Conservation (phyloP, 2,888 invertebrate species). For the Leucoma salicis region DNA sequence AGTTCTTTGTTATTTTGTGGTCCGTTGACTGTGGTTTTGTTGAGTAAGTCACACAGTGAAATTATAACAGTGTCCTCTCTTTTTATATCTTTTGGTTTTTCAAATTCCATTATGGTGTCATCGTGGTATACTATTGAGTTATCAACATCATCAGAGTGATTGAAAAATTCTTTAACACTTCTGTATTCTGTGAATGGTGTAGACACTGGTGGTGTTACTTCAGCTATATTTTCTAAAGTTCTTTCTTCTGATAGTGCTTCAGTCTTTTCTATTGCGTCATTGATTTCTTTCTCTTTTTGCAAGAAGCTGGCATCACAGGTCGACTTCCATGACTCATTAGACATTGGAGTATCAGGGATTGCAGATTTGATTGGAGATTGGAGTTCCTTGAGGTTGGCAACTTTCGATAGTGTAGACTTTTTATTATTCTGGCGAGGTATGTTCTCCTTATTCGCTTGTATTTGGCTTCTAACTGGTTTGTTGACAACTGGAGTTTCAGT, state of each 20-base stretch:
- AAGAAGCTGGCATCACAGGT: slow-evolving; percentile 68
- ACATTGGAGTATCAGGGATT: slow-evolving; percentile 52
- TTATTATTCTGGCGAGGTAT: slow-evolving; percentile 21
- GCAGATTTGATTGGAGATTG: slow-evolving; percentile 4
- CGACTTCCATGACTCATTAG: slow-evolving; percentile 61
- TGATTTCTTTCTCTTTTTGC: slow-evolving; percentile 62
- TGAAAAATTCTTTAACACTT: slow-evolving; percentile 58
- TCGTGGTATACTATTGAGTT: slow-evolving; percentile 46
- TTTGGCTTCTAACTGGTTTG: slow-evolving; percentile 39
- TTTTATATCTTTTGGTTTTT: slow-evolving; percentile 42
- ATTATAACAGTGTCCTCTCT: slow-evolving; percentile 66
- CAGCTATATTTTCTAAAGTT: slow-evolving; percentile 53
- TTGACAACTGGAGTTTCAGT: slow-evolving; percentile 54
- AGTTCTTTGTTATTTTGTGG: slow-evolving; percentile 47
- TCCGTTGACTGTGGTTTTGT: slow-evolving; percentile 54
- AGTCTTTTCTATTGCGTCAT: slow-evolving; percentile 50
- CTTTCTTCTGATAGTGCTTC: slow-evolving; percentile 41
- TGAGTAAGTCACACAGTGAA: slow-evolving; percentile 62
- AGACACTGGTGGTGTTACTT: slow-evolving; percentile 58
- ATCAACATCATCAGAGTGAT: slow-evolving; percentile 52
- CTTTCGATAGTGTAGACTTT: slow-evolving; percentile 11
- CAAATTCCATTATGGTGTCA: slow-evolving; percentile 65
- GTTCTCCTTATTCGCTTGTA: slow-evolving; percentile 60
- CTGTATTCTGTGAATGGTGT: slow-evolving; percentile 68
- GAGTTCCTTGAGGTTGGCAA: slow-evolving; percentile 7